Percentiles rank a stretch among this genome's conserved stretches.
phyloP scores from a whole-genome alignment of 2,113 vertebrate species.

The Sphaerodactylus townsendi region DNA sequence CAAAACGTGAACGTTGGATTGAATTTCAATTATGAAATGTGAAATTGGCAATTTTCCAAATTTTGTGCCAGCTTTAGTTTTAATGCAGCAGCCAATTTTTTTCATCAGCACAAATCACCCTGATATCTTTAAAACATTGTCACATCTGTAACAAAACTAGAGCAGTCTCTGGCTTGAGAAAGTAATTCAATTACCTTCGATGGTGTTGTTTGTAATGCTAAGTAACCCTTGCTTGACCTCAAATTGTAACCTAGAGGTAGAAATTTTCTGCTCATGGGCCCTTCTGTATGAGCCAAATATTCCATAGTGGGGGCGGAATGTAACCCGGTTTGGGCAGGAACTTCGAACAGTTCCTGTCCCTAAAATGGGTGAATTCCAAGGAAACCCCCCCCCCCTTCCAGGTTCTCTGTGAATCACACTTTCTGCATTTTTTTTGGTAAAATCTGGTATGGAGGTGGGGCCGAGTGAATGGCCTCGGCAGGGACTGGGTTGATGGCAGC shows the following conservation, averaged over 20 bases:
- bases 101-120: background rate
- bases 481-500: too few species aligned
- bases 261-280: slow-evolving; percentile 1
- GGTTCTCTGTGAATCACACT: too few species aligned
- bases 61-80: background rate
- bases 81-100: background rate
- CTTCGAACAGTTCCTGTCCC: too few species aligned
- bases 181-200: background rate
- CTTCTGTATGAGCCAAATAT: too few species aligned
- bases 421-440: too few species aligned
- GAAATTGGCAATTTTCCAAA: background rate
- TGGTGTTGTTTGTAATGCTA: background rate
- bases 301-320: too few species aligned
- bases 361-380: too few species aligned
- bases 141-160: background rate
- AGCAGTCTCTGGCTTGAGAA: background rate
- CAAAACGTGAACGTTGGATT: background rate
- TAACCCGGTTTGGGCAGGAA: too few species aligned
- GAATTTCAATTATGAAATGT: background rate
- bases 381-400: too few species aligned
- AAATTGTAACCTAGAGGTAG: accelerated
- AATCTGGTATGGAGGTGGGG: too few species aligned
- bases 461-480: too few species aligned
- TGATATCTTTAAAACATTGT: background rate
- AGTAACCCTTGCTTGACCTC: background rate